phyloP scores from a whole-genome alignment of 2,888 invertebrate genomes.

The Hartigia nigra region DNA sequence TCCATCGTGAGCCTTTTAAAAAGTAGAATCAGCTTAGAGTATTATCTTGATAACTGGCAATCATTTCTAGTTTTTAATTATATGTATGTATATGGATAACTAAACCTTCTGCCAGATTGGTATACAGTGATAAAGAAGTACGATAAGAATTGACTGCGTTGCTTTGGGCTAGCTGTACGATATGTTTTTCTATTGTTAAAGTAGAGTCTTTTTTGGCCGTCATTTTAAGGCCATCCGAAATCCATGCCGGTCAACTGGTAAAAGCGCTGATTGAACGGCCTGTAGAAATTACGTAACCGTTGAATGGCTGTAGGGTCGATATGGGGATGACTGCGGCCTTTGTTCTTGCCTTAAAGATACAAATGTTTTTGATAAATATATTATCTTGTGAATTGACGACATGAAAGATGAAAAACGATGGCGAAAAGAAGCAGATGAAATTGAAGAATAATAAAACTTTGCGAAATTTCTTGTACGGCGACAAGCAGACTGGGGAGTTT shows the following conservation, averaged over 20 bases:
- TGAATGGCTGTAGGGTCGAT: slow-evolving; percentile 80
- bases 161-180: slow-evolving; percentile 34
- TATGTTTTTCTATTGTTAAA: slow-evolving; percentile 39
- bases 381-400: neutral
- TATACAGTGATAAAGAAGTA: neutral
- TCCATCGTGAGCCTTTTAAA: neutral
- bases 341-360: slow-evolving; percentile 73
- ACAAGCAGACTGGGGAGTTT: neutral
- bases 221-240: slow-evolving; percentile 81
- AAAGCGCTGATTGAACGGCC: slow-evolving; percentile 86
- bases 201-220: slow-evolving; percentile 10
- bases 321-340: slow-evolving; percentile 89
- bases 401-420: neutral
- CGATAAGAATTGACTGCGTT: slow-evolving; percentile 39
- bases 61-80: neutral
- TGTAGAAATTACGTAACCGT: slow-evolving; percentile 83
- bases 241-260: slow-evolving; percentile 87
- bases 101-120: neutral
- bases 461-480: neutral
- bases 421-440: neutral
- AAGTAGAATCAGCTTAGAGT: neutral
- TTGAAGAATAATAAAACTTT: neutral
- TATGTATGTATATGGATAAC: neutral
- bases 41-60: neutral
- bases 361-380: neutral